Base-by-base conservation (phyloP, 2,113 vertebrate species). In the Percina caprodes region DNA sequence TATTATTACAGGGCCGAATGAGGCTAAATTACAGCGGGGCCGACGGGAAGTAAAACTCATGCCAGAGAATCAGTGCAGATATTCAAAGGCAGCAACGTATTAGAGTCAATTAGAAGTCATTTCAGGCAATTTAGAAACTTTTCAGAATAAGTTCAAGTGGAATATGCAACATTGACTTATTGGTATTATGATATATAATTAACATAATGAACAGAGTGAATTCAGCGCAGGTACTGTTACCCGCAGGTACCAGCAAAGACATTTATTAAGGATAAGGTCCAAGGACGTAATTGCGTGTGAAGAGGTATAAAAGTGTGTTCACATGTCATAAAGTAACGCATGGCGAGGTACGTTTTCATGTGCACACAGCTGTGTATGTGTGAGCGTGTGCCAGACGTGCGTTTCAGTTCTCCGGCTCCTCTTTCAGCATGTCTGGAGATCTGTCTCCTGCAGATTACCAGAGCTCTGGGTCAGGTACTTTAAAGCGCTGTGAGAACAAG, bases 401-500 rank as follows among this genome's bases (percentile, higher is more conserved):
- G 6, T 23, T 42, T 51, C 51, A 21, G 66, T 39, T 73, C 21
- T 61, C 24, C 5, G 16, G 62, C 68, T 58, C 26, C 78, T 60
- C 71, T 82, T 86, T 78, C 60, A n/a, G 77, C 84, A 72, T 60
- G 83, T 71, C 82, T 88, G 86, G 85, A 88, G 91, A 87, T 82
- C 45, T 23, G 80, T 73, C 85, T 89, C 83, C 89, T 85, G 79
- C 66, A 84, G 89, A 80, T 65, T 76, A 79, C 72, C 85, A 72
- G 73, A 86, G 84, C 80, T 88, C 76, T 75, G 79, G 86, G 72
- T 82, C 83, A 90, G 72, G 75, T 52, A 86, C 91, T 91, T 93
- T 86, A 93, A 92, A 89, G 91, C 30, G 6, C 61, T 15, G n/a
- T 51, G 49, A 83, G 89, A 90, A 83, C 61, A 59, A 86, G 85